phyloP scores from a whole-genome alignment of 2,113 vertebrate species.

The Protobothrops mucrosquamatus region DNA sequence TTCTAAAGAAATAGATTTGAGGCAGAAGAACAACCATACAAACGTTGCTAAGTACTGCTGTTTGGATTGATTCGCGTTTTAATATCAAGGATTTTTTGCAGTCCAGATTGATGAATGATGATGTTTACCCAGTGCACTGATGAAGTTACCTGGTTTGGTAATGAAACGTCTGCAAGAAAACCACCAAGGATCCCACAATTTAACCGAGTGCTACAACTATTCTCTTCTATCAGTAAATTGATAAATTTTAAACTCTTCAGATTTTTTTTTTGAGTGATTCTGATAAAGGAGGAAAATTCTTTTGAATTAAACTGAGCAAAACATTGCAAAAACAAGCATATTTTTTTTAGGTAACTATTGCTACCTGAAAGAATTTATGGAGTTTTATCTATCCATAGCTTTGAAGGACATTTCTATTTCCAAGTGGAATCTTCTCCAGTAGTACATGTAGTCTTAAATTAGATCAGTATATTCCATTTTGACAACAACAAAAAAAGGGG shows the following conservation, averaged over 20 bases:
- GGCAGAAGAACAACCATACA: neutral
- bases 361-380: conserved; percentile 54
- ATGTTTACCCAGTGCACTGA: too few species aligned
- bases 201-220: neutral
- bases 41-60: neutral
- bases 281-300: conserved; percentile 7
- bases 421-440: conserved; percentile 7
- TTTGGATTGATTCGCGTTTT: neutral
- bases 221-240: neutral
- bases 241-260: conserved; percentile 34
- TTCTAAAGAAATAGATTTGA: neutral
- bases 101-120: neutral
- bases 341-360: conserved; percentile 42
- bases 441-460: conserved; percentile 51
- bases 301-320: neutral
- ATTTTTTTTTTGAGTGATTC: conserved; percentile 23
- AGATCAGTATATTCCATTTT: conserved; percentile 47
- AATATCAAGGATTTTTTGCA: conserved; percentile 10
- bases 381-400: conserved; percentile 53
- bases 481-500: conserved; percentile 37
- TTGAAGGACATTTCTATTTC: conserved; percentile 49
- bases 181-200: too few species aligned
- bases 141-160: neutral
- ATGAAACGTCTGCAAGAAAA: neutral
- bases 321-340: conserved; percentile 44